These are phyloP conservation scores for Caenorhabditis uteleia DNA, from an alignment of 2,888 invertebrate species.

Conservation along the genomic window DNA sequence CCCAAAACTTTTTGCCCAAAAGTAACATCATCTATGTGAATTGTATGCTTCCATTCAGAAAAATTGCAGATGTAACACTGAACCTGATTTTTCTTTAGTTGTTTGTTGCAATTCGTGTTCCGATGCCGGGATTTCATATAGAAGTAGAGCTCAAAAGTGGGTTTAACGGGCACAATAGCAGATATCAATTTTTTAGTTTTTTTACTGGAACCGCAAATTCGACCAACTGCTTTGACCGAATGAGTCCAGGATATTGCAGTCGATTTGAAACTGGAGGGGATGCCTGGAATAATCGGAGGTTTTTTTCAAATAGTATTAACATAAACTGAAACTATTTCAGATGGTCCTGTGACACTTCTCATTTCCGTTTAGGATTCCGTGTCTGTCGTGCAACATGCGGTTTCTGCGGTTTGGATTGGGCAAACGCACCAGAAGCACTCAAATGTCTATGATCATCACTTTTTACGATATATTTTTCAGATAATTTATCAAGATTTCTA, in stretches of 20 bases:
- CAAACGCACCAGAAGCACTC: slow-evolving; percentile 42
- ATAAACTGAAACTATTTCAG: slow-evolving; percentile 7
- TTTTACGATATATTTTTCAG: slow-evolving; percentile 5
- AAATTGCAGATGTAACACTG: slow-evolving; percentile 39
- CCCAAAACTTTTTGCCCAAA: slow-evolving; percentile 38
- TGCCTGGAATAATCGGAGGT: slow-evolving; percentile 44
- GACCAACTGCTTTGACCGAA: slow-evolving; percentile 54
- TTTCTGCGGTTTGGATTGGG: slow-evolving; percentile 50
- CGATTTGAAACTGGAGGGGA: slow-evolving; percentile 49
- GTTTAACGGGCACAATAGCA: not conserved
- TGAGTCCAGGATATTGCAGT: slow-evolving; percentile 47
- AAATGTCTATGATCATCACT: slow-evolving; percentile 35
- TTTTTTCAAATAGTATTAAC: not conserved
- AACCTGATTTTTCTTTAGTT: slow-evolving; percentile 54
- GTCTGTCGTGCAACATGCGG: slow-evolving; percentile 52
- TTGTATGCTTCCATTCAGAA: not conserved
- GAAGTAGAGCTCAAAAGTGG: slow-evolving; percentile 47
- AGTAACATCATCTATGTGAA: no score
- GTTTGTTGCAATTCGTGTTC: slow-evolving; percentile 55
- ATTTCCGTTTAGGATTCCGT: slow-evolving; percentile 51
- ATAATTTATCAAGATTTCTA: slow-evolving; percentile 13
- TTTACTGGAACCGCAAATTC: slow-evolving; percentile 36
- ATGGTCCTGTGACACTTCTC: slow-evolving; percentile 52
- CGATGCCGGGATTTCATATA: slow-evolving; percentile 45
- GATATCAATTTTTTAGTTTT: slow-evolving; percentile 36